phyloP scores from a whole-genome alignment of 2,113 vertebrate species.

The Excalfactoria chinensis region DNA sequence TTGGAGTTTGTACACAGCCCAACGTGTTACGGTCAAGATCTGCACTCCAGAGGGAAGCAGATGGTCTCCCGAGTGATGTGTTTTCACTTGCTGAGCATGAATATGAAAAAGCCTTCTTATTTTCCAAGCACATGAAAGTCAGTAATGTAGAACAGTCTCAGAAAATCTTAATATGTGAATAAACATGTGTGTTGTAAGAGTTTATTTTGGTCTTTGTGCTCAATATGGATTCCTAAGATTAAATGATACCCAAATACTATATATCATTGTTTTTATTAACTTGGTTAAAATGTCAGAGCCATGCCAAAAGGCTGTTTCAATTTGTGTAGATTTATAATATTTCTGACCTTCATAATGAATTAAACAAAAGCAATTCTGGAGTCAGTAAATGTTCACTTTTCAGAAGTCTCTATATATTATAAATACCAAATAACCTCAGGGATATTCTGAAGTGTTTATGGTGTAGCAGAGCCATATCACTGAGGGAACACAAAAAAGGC shows the following conservation, averaged over 20 bases:
- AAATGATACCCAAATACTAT: constrained; percentile 1
- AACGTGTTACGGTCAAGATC: constrained; percentile 56
- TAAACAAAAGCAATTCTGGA: constrained; percentile 1
- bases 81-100: constrained; percentile 33
- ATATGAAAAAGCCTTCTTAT: constrained; percentile 37
- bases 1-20: constrained; percentile 3
- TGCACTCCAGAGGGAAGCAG: constrained; percentile 37
- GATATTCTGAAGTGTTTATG: background rate
- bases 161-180: constrained; percentile 61
- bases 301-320: constrained; percentile 39
- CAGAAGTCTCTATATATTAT: background rate
- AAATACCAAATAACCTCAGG: background rate
- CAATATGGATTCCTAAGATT: constrained; percentile 52
- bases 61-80: constrained; percentile 54
- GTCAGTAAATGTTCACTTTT: constrained; percentile 15
- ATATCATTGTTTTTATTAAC: constrained; percentile 44
- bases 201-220: constrained; percentile 53
- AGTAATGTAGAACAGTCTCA: constrained; percentile 58
- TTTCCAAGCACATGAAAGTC: constrained; percentile 43
- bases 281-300: constrained; percentile 22
- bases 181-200: constrained; percentile 26
- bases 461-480: background rate
- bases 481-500: background rate
- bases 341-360: constrained; percentile 31
- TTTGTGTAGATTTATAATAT: constrained; percentile 51